phyloP scores from a whole-genome alignment of 2,113 vertebrate species.

The Platysternon megacephalum region DNA sequence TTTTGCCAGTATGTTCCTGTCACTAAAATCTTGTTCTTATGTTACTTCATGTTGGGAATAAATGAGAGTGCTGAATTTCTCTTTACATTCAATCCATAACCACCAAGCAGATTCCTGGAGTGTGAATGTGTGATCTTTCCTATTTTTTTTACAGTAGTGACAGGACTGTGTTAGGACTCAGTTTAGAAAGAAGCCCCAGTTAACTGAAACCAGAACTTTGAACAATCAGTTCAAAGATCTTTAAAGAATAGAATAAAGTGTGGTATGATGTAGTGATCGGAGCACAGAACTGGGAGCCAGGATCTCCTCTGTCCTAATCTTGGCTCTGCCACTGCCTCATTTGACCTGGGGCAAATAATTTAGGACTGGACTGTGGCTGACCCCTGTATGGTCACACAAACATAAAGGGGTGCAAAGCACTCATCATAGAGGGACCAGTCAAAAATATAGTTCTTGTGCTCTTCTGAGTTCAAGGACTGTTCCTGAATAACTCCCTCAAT shows the following conservation, averaged over 20 bases:
- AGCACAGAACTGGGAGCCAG: background rate
- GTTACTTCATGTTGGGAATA: background rate
- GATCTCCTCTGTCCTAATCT: background rate
- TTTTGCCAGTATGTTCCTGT: background rate
- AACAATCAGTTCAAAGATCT: background rate
- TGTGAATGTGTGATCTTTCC: background rate
- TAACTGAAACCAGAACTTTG: background rate
- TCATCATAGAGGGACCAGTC: accelerated
- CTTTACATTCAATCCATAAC: background rate
- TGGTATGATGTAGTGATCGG: background rate
- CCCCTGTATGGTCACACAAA: accelerated
- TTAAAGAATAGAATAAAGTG: background rate
- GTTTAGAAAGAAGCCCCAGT: background rate
- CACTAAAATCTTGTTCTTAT: background rate
- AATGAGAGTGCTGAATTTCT: background rate
- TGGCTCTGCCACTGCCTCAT: background rate
- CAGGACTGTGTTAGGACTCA: background rate
- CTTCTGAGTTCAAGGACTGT: background rate
- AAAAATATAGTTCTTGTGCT: accelerated
- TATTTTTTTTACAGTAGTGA: background rate
- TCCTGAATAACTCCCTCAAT: background rate
- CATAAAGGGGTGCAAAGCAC: background rate
- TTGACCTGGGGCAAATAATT: background rate
- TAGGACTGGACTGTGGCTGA: background rate
- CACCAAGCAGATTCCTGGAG: background rate